Evolutionary conservation across 2,888 invertebrate species (phyloP), one percentile per base, ranked within the genome.

Genomic region (Synanthedon vespiformis): DNA sequence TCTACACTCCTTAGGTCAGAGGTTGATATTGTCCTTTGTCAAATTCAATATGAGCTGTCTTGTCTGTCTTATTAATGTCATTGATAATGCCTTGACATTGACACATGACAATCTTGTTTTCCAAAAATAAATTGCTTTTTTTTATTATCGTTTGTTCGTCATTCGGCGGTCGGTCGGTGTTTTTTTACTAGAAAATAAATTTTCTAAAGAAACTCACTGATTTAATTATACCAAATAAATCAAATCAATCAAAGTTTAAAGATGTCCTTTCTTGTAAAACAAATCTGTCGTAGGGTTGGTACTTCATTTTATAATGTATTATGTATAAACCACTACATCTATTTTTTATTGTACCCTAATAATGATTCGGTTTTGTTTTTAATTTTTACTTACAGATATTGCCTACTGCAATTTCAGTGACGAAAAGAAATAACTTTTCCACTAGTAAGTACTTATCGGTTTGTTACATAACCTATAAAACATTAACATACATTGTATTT

Each of bases 211-310:
- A 34, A 34, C 27, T 34, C 1, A 34, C 2, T 34, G 10, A 34
- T 34, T 16, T 34, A 34, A 34, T 34, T 34, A 10, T 8, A 6
- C 34, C 12, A 12, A n/a, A 44, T 13, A 44, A 13, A 44, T 12
- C 12, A 44, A 13, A 14, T n/a, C 5, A 13, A 14, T n/a, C 5
- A 44, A 44, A 13, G 14, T 13, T 5, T 4, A 13, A 57, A 44
- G 51, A 84, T 84, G 84, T 80, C 82, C 34, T 77, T 77, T 56
- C 55, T 82, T 34, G 58, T 72, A 13, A 79, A 67, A 60, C 77
- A 77, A 54, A 53, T 82, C 10, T 58, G 71, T 51, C 78, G 78
- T 11, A 71, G 68, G 68, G 84, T 83, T 61, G 68, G 73, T 63
- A 47, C 54, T 34, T 34, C 2, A 34, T 34, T 34, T 48, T 55